Percentiles rank a stretch among this genome's conserved stretches.
Evolutionary conservation across 2,797 vertebrate genomes (phyloP).

Genomic region (Lepilemur septentrionalis): DNA sequence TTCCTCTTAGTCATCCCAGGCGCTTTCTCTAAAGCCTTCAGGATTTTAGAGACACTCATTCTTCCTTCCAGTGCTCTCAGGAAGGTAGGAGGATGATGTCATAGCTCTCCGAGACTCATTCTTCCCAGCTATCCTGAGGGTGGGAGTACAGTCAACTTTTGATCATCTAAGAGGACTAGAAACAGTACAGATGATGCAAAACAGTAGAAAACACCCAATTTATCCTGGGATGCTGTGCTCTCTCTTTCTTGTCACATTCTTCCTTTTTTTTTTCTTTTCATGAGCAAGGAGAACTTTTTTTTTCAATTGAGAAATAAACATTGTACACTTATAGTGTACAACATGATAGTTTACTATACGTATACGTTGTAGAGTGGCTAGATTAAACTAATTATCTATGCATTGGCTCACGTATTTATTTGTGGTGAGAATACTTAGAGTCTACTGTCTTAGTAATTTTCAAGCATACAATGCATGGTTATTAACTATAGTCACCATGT

Average conservation of each 20-base stretch:
- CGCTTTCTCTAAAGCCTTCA: conserved; percentile 34
- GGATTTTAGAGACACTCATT: background rate
- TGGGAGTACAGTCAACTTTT: background rate
- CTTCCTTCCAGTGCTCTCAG: background rate
- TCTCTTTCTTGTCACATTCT: background rate
- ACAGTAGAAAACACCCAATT: background rate
- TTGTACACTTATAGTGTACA: background rate
- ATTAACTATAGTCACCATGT: background rate
- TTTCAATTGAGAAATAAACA: background rate
- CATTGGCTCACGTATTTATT: background rate
- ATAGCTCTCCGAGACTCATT: background rate
- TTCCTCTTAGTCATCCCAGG: conserved; percentile 65
- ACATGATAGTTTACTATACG: background rate
- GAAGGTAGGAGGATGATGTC: background rate
- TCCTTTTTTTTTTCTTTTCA: background rate
- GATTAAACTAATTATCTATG: background rate
- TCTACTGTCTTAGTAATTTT: background rate
- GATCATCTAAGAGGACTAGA: background rate
- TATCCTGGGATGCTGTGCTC: background rate
- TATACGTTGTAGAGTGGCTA: background rate
- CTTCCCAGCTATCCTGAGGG: background rate
- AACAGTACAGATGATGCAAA: background rate
- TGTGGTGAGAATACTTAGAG: background rate
- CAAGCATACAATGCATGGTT: accelerated
- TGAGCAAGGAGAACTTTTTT: background rate